Evolutionary conservation across 2,888 invertebrate species (phyloP), one percentile per base, ranked within the genome.

Genomic region (Piscicola geometra): DNA sequence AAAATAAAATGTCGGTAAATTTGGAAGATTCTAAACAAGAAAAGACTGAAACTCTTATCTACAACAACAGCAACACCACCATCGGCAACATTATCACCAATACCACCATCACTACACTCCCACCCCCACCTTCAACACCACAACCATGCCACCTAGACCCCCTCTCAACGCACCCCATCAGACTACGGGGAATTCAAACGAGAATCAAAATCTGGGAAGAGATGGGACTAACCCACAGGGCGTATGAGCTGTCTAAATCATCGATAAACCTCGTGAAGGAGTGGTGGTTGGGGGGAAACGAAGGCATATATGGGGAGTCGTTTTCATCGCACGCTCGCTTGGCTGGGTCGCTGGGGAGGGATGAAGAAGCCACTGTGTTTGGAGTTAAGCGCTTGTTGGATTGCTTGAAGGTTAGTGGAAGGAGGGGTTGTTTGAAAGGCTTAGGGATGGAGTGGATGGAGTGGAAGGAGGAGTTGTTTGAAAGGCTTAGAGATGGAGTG

Each of bases 191-290:
- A 21, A 30, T 47, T 12, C 30, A 71, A n/a, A 47, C 47, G 9
- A 2, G 71, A 28, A 52, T 28, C 12, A 52, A 33, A 47, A 71
- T 71, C 18, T 71, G 71, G 71, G 30, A 28, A 21, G 52, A 47
- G 3, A 41, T 71, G 32, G 71, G 71, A n/a, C 52, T 71, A 15
- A 32, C 30, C 30, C 47, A 41, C 1, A 47, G 71, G 52, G 71
- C 71, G 0, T 28, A 32, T 28, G 50, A 71, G 28, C n/a, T 50
- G 5, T 41, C 71, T 15, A 71, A 30, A 15, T 18, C 52, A 30
- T 25, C 32, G 15, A 30, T 71, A n/a, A 30, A 50, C 18, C 71
- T 71, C 25, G 47, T 18, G 9, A 41, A 25, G 52, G 28, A 21
- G 50, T 71, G 50, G 52, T 71, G 71, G 71, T 25, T 25, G 3